These are phyloP conservation scores for Calameuta pallipes DNA, from an alignment of 2,888 invertebrate genomes.

Conservation along the genomic window DNA sequence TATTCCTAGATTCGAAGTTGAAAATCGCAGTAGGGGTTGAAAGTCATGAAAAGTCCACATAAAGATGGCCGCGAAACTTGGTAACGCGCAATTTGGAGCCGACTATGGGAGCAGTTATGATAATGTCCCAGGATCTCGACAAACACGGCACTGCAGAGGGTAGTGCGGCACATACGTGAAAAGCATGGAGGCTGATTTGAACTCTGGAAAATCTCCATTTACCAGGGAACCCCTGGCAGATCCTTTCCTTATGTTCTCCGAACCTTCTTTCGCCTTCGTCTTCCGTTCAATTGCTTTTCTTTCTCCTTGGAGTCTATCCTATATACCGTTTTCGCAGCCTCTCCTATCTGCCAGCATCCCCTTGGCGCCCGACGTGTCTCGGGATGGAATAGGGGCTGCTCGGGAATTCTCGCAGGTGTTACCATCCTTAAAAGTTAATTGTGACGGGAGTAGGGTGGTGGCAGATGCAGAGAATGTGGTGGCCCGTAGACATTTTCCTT, in stretches of 20 bases:
- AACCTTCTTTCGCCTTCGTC: not conserved
- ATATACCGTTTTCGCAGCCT: not conserved
- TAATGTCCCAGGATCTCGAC: not conserved
- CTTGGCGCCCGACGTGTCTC: not conserved
- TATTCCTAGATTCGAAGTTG: not conserved
- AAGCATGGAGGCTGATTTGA: not conserved
- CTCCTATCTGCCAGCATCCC: not conserved
- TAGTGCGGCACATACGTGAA: not conserved
- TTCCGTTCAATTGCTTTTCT: not conserved
- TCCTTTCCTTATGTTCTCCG: not conserved
- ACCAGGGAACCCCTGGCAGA: not conserved
- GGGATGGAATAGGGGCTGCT: not conserved
- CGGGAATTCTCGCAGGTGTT: slow-evolving; percentile 17
- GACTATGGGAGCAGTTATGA: not conserved
- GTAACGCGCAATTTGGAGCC: not conserved
- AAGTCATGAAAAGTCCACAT: not conserved
- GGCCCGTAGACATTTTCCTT: slow-evolving; percentile 27
- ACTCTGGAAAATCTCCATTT: not conserved
- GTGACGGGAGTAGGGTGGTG: slow-evolving; percentile 32
- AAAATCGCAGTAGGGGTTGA: not conserved
- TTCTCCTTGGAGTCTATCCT: not conserved
- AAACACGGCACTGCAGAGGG: not conserved
- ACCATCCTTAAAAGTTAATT: slow-evolving; percentile 41
- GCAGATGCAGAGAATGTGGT: slow-evolving; percentile 40
- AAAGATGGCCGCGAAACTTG: not conserved